Percentiles rank a stretch among this genome's conserved stretches.
Conservation (phyloP, 2,797 vertebrate species). For the Myotis myotis region DNA sequence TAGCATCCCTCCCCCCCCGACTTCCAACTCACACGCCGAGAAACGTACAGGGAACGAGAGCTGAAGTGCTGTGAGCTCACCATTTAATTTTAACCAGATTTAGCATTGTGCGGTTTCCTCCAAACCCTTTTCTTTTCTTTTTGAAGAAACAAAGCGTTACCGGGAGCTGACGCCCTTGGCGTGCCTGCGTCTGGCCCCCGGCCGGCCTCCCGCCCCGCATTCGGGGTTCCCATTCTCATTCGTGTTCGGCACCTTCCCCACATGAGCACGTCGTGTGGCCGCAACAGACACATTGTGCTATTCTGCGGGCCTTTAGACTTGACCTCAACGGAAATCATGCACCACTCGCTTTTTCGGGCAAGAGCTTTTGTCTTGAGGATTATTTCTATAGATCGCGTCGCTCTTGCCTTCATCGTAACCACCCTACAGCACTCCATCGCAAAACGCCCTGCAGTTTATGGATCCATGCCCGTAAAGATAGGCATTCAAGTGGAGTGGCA, state of each 20-base stretch:
- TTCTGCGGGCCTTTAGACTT: slow-evolving; percentile 35
- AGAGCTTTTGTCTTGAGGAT: background rate
- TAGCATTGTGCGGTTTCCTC: background rate
- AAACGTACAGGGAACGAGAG: background rate
- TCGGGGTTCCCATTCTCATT: background rate
- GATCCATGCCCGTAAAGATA: background rate
- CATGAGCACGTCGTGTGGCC: background rate
- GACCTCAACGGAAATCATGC: background rate
- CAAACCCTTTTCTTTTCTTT: background rate
- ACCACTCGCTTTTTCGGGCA: background rate
- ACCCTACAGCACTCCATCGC: background rate
- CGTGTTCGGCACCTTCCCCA: background rate
- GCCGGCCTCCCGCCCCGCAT: fast-evolving
- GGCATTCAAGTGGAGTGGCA: background rate
- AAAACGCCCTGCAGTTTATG: background rate
- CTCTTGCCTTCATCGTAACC: background rate
- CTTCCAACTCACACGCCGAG: background rate
- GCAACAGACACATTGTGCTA: background rate
- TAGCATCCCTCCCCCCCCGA: background rate
- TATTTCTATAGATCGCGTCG: background rate
- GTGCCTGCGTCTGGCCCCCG: background rate
- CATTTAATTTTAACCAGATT: background rate
- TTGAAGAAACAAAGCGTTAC: background rate
- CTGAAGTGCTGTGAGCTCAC: fast-evolving
- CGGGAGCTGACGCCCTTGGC: background rate